These are phyloP conservation scores for Molossus alvarezi DNA, from an alignment of 2,797 vertebrate genomes.

Conservation along the genomic window DNA sequence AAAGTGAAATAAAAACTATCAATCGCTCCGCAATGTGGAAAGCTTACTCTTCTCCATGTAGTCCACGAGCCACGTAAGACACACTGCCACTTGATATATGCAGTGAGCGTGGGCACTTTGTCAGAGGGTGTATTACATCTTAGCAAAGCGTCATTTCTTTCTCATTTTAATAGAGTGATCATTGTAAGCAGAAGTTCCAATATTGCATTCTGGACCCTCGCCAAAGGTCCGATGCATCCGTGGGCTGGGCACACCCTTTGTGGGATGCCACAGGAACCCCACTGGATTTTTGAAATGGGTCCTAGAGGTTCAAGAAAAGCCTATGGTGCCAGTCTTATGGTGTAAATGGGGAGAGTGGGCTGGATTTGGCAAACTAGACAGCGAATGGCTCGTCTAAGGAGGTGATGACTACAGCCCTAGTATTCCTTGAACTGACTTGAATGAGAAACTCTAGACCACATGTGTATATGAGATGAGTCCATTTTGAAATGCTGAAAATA, in stretches of 20 bases:
- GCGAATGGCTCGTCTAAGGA: not conserved
- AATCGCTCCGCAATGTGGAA: not conserved
- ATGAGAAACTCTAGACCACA: not conserved
- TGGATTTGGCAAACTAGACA: not conserved
- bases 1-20: constrained; percentile 23
- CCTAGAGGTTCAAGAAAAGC: not conserved
- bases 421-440: not conserved
- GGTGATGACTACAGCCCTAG: not conserved
- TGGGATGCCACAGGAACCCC: not conserved
- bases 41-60: not conserved
- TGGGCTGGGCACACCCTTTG: not conserved
- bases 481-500: not conserved
- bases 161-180: not conserved
- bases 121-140: not conserved
- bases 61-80: no score
- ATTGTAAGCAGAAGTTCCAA: not conserved
- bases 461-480: not conserved
- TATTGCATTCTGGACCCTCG: not conserved
- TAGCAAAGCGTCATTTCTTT: not conserved
- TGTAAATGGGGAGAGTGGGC: not conserved
- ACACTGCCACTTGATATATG: not conserved
- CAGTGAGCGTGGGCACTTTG: not conserved
- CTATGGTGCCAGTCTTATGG: not conserved
- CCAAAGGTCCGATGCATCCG: not conserved
- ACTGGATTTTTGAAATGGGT: not conserved